Evolutionary conservation across 2,113 vertebrate genomes (phyloP).

Genomic region (Machaerirhynchus nigripectus): DNA sequence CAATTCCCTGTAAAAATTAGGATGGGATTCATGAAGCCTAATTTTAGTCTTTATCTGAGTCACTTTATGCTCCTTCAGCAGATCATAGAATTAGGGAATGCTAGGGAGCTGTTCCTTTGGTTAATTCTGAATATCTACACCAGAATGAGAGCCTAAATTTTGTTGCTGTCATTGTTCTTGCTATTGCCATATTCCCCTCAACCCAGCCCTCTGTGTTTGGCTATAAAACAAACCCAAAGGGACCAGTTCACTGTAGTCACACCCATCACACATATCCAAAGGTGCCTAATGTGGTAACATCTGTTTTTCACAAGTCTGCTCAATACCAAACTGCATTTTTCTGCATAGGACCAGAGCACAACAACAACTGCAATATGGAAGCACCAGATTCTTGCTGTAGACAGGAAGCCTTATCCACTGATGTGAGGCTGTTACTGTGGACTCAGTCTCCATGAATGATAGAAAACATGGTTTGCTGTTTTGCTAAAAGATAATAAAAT

Average conservation of each 20-base stretch:
- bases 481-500: background rate
- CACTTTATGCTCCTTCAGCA: background rate
- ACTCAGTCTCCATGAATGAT: rapidly evolving
- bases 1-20: background rate
- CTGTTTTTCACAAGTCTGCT: background rate
- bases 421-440: background rate
- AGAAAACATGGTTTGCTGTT: background rate
- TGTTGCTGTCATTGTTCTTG: rapidly evolving
- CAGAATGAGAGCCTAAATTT: background rate
- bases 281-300: background rate
- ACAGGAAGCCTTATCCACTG: background rate
- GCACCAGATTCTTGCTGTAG: rapidly evolving
- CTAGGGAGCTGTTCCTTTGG: background rate
- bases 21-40: background rate
- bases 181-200: background rate
- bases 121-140: background rate
- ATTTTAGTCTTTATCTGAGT: background rate
- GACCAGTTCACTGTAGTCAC: background rate
- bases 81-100: background rate
- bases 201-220: background rate
- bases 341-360: rapidly evolving
- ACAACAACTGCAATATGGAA: background rate
- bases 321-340: background rate
- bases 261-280: background rate
- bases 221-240: background rate